Conservation (phyloP, 2,888 invertebrate genomes). For the Spisula solida region DNA sequence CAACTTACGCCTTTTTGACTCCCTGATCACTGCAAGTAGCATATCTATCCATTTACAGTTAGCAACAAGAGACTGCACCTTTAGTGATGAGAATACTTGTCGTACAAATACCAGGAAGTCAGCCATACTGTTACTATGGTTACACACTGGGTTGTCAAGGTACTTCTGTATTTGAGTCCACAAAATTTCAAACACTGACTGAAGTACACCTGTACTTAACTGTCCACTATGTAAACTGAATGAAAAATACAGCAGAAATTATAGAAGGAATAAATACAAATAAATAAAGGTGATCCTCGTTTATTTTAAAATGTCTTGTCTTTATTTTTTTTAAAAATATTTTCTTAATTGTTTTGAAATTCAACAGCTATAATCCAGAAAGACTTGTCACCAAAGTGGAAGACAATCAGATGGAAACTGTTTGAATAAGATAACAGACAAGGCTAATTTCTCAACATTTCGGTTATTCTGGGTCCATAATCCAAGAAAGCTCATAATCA, state of each 20-base stretch:
- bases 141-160: conserved; percentile 36
- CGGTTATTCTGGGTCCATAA: too few species aligned
- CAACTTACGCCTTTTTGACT: conserved; percentile 53
- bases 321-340: too few species aligned
- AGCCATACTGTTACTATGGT: conserved; percentile 85
- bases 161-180: conserved; percentile 88
- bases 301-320: too few species aligned
- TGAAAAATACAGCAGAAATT: not conserved
- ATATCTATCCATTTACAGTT: conserved; percentile 89
- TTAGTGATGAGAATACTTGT: conserved; percentile 88
- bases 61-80: conserved; percentile 88
- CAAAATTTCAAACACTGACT: conserved; percentile 89
- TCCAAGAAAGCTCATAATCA: too few species aligned
- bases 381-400: too few species aligned
- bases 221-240: conserved; percentile 88
- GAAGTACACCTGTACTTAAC: conserved; percentile 88
- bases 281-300: too few species aligned
- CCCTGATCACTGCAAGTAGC: conserved; percentile 88
- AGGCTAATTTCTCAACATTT: too few species aligned
- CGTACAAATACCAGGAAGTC: conserved; percentile 90
- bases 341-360: too few species aligned
- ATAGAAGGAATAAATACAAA: too few species aligned
- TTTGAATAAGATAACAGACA: too few species aligned
- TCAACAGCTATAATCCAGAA: too few species aligned
- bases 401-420: too few species aligned